Conservation (phyloP, 1,140 invertebrate species). For the Lucilia sericata region DNA sequence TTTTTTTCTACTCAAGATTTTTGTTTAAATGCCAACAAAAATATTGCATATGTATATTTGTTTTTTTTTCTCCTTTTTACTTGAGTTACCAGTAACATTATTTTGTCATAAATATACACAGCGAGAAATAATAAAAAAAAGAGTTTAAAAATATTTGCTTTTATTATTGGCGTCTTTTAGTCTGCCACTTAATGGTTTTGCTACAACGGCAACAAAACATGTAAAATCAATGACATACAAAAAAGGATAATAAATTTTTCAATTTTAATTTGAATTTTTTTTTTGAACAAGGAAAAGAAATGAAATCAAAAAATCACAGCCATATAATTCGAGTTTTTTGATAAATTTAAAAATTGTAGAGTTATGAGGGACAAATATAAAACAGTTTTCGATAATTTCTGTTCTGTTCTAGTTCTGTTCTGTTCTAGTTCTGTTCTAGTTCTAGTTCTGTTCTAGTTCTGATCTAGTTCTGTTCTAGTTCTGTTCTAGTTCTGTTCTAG, state of each 20-base stretch:
- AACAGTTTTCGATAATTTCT: too few relatives aligned
- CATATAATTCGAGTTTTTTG: too few relatives aligned
- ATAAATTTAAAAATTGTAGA: too few relatives aligned
- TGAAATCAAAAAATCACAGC: too few relatives aligned
- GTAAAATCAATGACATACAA: slow-evolving; percentile 34
- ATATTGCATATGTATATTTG: neutral
- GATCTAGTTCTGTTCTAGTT: too few relatives aligned
- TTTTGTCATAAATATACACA: neutral
- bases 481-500: too few relatives aligned
- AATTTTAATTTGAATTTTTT: neutral
- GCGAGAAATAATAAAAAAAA: neutral
- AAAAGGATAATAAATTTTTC: slow-evolving; percentile 6
- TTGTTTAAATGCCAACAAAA: slow-evolving; percentile 3
- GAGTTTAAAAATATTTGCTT: neutral
- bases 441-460: too few relatives aligned
- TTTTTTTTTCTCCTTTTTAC: neutral
- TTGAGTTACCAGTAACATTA: slow-evolving; percentile 12
- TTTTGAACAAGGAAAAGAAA: too few relatives aligned
- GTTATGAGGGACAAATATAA: too few relatives aligned
- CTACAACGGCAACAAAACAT: neutral
- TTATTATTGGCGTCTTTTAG: slow-evolving; percentile 26
- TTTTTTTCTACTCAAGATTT: neutral
- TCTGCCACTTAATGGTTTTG: slow-evolving; percentile 32
- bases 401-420: too few relatives aligned
- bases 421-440: too few relatives aligned